Conservation (phyloP, 2,888 invertebrate genomes). For the Pseudococcus jackbeardsleyi region DNA sequence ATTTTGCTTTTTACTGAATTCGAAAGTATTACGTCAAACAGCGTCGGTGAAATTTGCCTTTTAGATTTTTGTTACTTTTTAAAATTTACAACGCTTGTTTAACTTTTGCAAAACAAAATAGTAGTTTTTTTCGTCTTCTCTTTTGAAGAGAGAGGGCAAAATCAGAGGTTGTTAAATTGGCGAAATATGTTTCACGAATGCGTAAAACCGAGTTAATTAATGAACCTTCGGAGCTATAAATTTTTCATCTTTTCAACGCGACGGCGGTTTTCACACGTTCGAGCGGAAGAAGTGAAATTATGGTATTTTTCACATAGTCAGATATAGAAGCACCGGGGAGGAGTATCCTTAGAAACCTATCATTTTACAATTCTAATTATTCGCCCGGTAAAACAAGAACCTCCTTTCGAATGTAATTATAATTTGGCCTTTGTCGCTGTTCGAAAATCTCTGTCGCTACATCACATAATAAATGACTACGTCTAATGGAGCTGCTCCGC, state of each 20-base stretch:
- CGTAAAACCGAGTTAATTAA: constrained; percentile 37
- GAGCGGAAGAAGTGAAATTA: constrained; percentile 43
- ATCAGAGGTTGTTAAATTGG: constrained; percentile 22
- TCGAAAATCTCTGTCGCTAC: constrained; percentile 62
- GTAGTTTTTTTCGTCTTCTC: background rate
- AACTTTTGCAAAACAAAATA: constrained; percentile 48
- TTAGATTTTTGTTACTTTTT: constrained; percentile 50
- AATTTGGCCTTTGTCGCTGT: constrained; percentile 52
- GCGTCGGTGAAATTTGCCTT: constrained; percentile 51
- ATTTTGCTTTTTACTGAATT: constrained; percentile 56
- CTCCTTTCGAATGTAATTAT: constrained; percentile 62
- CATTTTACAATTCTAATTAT: constrained; percentile 63
- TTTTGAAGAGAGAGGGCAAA: constrained; percentile 15
- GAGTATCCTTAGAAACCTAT: constrained; percentile 49
- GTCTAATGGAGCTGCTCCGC: constrained; percentile 40
- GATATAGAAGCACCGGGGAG: background rate
- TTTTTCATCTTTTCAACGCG: constrained; percentile 38
- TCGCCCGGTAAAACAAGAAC: constrained; percentile 59
- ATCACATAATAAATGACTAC: constrained; percentile 59
- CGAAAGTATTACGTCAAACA: constrained; percentile 57
- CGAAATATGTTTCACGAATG: constrained; percentile 51
- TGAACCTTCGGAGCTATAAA: constrained; percentile 27
- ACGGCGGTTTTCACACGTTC: constrained; percentile 48
- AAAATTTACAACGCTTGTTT: constrained; percentile 50
- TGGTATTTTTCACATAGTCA: constrained; percentile 14